These are phyloP conservation scores for Ormyrus nitidulus DNA, from an alignment of 2,888 invertebrate genomes.

Conservation along the genomic window DNA sequence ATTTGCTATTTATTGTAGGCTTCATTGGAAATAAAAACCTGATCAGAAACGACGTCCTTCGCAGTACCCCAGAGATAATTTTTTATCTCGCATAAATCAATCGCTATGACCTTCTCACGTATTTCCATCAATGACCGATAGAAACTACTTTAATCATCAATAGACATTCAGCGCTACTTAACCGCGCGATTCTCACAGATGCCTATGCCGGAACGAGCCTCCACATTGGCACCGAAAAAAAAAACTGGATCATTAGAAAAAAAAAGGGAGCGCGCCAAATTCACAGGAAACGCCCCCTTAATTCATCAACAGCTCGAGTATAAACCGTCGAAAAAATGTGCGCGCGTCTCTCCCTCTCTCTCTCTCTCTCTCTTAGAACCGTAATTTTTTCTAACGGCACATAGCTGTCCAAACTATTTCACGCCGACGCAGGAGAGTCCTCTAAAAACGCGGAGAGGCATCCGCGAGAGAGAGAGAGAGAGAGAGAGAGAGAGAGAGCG, in stretches of 20 bases:
- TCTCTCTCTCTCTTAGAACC: neutral
- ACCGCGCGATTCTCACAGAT: too few species aligned
- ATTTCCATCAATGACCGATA: too few species aligned
- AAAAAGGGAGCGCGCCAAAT: constrained; percentile 1
- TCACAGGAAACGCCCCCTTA: neutral
- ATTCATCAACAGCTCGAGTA: constrained; percentile 19
- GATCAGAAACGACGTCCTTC: too few species aligned
- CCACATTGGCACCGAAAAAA: neutral
- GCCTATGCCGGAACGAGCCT: too few species aligned
- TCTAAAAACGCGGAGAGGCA: neutral
- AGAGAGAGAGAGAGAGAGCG: neutral
- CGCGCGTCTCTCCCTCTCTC: neutral
- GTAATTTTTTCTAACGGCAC: constrained; percentile 23
- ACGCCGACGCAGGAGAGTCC: neutral
- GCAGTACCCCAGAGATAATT: neutral
- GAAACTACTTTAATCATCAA: too few species aligned
- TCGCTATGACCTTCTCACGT: too few species aligned
- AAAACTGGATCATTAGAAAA: neutral
- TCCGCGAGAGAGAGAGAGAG: neutral
- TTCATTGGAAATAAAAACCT: too few species aligned
- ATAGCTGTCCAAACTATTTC: neutral
- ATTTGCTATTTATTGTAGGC: too few species aligned
- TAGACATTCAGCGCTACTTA: too few species aligned
- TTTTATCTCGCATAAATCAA: too few species aligned
- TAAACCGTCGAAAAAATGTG: constrained; percentile 9